phyloP scores from a whole-genome alignment of 2,888 invertebrate genomes.

The Agrochola lychnidis region DNA sequence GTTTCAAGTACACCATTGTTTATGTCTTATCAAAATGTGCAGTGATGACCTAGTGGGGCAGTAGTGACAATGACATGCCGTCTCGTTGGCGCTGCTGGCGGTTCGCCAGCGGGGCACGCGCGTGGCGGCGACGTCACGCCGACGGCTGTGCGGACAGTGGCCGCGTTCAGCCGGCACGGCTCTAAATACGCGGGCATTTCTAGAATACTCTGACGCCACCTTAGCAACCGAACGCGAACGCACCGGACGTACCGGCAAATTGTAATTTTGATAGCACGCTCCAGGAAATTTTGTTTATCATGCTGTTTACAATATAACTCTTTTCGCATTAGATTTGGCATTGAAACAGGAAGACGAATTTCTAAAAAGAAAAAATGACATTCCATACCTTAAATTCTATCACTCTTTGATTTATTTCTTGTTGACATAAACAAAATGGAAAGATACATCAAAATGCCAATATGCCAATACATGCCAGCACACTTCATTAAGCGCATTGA shows the following conservation, averaged over 20 bases:
- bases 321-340: conserved; percentile 11
- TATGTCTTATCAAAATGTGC: conserved; percentile 69
- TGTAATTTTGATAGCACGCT: conserved; percentile 37
- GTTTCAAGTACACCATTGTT: conserved; percentile 71
- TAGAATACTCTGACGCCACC: conserved; percentile 75
- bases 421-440: conserved; percentile 23
- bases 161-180: conserved; percentile 55
- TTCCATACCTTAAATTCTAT: conserved; percentile 3
- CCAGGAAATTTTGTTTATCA: conserved; percentile 44
- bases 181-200: conserved; percentile 65
- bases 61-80: conserved; percentile 80
- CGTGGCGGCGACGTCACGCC: conserved; percentile 66
- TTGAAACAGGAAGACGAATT: neutral
- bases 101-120: conserved; percentile 80
- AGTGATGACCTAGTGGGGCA: conserved; percentile 70
- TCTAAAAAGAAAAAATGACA: conserved; percentile 9
- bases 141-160: conserved; percentile 43
- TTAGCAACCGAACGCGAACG: conserved; percentile 68
- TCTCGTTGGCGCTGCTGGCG: conserved; percentile 74
- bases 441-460: conserved; percentile 35
- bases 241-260: conserved; percentile 41
- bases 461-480: conserved; percentile 39
- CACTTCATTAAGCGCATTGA: conserved; percentile 49
- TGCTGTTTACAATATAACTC: neutral
- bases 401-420: conserved; percentile 15